phyloP scores from a whole-genome alignment of 1,140 invertebrate genomes.

The Diabrotica undecimpunctata region DNA sequence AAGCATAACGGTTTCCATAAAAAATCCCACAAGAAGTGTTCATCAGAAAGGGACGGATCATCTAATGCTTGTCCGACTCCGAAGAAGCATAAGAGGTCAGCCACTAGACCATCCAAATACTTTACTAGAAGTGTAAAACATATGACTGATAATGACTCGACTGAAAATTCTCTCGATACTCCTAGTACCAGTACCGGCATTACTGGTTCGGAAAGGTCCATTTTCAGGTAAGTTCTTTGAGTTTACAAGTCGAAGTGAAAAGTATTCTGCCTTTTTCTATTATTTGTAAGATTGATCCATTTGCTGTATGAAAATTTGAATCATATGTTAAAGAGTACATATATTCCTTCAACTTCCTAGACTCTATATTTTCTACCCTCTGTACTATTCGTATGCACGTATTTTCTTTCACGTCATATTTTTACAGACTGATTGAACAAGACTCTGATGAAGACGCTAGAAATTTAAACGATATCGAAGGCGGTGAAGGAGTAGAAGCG shows the following conservation, averaged over 20 bases:
- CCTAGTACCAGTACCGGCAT: conserved; percentile 59
- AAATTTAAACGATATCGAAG: conserved; percentile 25
- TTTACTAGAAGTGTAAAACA: conserved; percentile 33
- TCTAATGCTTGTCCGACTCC: neutral
- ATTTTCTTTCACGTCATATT: too few relatives aligned
- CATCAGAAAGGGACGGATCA: neutral
- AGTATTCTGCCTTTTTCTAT: too few relatives aligned
- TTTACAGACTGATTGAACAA: conserved; percentile 51
- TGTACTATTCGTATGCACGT: too few relatives aligned
- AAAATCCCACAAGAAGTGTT: conserved; percentile 10
- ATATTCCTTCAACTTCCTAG: too few relatives aligned
- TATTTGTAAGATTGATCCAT: too few relatives aligned
- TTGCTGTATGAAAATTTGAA: too few relatives aligned
- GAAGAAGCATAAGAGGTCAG: conserved; percentile 3
- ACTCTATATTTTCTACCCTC: too few relatives aligned
- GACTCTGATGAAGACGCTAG: conserved; percentile 55
- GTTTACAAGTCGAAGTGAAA: too few relatives aligned
- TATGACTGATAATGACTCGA: conserved; percentile 28
- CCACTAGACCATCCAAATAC: conserved; percentile 29
- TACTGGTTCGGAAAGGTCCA: conserved; percentile 45
- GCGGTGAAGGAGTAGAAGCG: conserved; percentile 23
- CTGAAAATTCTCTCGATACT: conserved; percentile 41
- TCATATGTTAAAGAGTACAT: too few relatives aligned
- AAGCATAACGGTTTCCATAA: conserved; percentile 11
- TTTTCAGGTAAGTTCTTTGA: conserved; percentile 44